Conservation (phyloP, 2,113 vertebrate species). For the Gavia stellata region DNA sequence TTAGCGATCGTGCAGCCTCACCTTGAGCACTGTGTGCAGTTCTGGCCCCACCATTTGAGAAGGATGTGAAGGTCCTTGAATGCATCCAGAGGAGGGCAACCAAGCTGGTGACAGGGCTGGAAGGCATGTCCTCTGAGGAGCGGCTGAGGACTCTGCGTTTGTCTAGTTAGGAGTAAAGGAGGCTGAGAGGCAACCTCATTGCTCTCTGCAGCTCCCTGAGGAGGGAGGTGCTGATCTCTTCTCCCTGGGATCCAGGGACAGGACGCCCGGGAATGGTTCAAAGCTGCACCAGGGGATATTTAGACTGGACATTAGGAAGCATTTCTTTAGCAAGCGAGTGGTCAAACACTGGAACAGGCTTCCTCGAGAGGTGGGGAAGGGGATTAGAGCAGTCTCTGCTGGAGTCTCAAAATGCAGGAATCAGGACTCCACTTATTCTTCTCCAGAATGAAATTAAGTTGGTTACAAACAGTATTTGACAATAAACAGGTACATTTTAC, state of each 20-base stretch:
- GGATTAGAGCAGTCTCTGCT: not conserved
- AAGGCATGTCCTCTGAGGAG: not conserved
- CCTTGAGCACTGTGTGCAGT: accelerated
- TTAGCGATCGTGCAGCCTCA: accelerated
- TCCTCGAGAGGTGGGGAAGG: not conserved
- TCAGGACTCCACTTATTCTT: not conserved
- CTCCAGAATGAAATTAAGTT: not conserved
- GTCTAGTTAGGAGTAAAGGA: not conserved
- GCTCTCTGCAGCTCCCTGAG: not conserved
- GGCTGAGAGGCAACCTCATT: not conserved
- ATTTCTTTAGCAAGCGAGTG: not conserved
- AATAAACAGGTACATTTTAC: not conserved
- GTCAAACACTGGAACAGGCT: not conserved
- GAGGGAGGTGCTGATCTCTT: not conserved
- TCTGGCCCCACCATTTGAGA: not conserved
- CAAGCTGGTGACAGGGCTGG: not conserved
- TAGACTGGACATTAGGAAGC: not conserved
- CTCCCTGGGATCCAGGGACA: not conserved
- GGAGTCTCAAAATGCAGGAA: not conserved
- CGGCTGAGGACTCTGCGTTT: not conserved
- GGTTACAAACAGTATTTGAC: not conserved
- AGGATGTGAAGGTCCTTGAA: not conserved
- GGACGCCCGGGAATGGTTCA: not conserved
- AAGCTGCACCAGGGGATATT: not conserved
- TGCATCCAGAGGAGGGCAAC: accelerated